These are phyloP conservation scores for Acrossocheilus fasciatus DNA, from an alignment of 2,797 vertebrate genomes.

Conservation along the genomic window DNA sequence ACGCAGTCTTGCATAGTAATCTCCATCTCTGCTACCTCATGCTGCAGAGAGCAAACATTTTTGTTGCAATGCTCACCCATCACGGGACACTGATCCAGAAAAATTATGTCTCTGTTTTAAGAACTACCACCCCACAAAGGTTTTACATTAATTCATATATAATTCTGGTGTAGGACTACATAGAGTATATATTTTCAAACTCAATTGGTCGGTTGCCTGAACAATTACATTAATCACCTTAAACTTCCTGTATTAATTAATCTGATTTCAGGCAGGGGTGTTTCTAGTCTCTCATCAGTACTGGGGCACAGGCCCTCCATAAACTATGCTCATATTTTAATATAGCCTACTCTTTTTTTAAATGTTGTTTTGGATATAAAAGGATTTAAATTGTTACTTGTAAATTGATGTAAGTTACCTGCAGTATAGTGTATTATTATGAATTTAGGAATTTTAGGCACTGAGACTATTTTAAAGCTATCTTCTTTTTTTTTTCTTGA, in stretches of 20 bases:
- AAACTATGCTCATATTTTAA: not conserved
- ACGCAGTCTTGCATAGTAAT: not conserved
- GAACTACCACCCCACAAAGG: not conserved
- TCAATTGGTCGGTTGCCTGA: not conserved
- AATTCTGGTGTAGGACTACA: not conserved
- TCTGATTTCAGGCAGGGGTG: not conserved
- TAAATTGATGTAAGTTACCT: too few relatives aligned
- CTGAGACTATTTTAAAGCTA: not conserved
- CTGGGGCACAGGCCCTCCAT: not conserved
- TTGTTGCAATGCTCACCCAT: not conserved
- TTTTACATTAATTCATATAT: not conserved
- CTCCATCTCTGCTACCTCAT: slow-evolving; percentile 15
- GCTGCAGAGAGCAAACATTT: slow-evolving; percentile 10
- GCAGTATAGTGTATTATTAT: too few relatives aligned
- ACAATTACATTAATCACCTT: not conserved
- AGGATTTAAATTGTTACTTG: too few relatives aligned
- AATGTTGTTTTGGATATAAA: too few relatives aligned
- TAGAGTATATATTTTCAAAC: not conserved
- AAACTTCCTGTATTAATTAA: not conserved
- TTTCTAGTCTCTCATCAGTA: not conserved
- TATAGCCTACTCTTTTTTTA: too few relatives aligned
- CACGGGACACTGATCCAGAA: not conserved
- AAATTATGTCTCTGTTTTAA: not conserved
- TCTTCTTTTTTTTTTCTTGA: not conserved
- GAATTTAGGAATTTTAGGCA: not conserved